A percentile compares a stretch with the other conserved stretches of the same genome.
Conservation (phyloP, 2,113 vertebrate species). For the Zapornia atra region DNA sequence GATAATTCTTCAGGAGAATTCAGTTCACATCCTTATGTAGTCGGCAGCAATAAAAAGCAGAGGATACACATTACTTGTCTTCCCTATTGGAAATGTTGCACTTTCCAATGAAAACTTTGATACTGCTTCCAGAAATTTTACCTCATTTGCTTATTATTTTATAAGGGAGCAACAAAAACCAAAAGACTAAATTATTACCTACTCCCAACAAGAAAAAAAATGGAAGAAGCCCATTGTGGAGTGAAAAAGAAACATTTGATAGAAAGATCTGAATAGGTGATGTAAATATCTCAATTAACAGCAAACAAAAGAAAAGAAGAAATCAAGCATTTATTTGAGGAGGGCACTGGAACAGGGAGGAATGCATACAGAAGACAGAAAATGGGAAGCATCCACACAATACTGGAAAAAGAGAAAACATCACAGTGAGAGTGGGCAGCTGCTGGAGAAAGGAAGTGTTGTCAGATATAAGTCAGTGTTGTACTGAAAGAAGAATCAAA, state of each 20-base stretch:
- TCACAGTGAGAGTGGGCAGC: not conserved
- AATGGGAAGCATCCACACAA: not conserved
- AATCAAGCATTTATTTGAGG: not conserved
- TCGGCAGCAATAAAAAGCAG: conserved; percentile 49
- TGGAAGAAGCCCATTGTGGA: rapidly evolving
- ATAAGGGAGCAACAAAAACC: not conserved
- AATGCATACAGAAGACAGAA: not conserved
- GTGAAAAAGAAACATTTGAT: not conserved
- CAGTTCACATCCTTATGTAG: conserved; percentile 76
- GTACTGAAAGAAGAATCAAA: not conserved
- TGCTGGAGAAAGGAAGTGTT: not conserved
- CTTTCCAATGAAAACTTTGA: not conserved
- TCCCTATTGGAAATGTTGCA: not conserved
- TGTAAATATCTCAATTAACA: not conserved
- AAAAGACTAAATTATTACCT: not conserved
- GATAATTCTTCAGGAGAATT: conserved; percentile 73
- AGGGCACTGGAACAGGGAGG: not conserved
- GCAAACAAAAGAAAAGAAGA: not conserved
- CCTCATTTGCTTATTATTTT: not conserved
- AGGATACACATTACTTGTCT: conserved; percentile 15
- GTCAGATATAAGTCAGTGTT: not conserved
- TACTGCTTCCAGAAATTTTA: not conserved
- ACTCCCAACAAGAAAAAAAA: not conserved
- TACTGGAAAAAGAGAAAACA: not conserved
- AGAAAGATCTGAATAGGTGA: not conserved